Conservation (phyloP, 2,113 vertebrate genomes). For the Lonchura striata region DNA sequence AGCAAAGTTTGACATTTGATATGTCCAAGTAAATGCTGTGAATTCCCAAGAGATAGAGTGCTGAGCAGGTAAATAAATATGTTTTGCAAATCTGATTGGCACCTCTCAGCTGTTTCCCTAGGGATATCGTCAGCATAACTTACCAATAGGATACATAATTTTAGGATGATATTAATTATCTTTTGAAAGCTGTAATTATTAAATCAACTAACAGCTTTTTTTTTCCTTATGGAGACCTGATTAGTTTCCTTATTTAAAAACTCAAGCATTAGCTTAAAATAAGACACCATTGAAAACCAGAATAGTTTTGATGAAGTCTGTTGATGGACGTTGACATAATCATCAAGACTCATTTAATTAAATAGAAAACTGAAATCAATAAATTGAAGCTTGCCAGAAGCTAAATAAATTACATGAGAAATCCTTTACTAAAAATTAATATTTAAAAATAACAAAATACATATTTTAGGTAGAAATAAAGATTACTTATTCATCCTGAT, state of each 20-base stretch:
- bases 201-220: neutral
- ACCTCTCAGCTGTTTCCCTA: constrained; percentile 31
- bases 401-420: neutral
- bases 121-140: neutral
- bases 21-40: neutral
- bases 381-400: neutral
- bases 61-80: constrained; percentile 16
- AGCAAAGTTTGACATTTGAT: neutral
- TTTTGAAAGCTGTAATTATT: constrained; percentile 37
- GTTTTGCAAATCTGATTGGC: constrained; percentile 33
- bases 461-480: neutral
- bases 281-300: neutral
- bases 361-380: neutral
- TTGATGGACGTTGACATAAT: neutral
- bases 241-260: constrained; percentile 6
- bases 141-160: neutral
- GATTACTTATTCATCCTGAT: neutral
- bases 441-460: neutral
- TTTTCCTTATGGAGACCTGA: constrained; percentile 5
- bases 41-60: neutral
- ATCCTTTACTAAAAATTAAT: neutral
- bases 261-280: neutral
- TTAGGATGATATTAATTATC: neutral
- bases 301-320: neutral
- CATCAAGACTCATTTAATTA: neutral